Evolutionary conservation across 2,888 invertebrate genomes (phyloP).

Genomic region (Podotricha telesiphe): DNA sequence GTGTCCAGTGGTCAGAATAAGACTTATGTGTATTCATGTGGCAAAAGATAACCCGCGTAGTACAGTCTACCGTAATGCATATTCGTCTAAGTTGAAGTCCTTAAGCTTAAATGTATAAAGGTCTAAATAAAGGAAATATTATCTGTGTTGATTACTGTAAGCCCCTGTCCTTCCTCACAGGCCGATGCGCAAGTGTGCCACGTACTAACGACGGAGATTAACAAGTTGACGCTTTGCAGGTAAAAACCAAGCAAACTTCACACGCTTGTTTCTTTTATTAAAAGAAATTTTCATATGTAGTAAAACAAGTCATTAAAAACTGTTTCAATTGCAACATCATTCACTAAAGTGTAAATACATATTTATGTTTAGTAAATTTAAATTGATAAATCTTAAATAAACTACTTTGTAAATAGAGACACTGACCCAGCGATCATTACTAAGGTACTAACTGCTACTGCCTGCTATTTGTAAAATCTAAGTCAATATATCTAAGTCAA

Average conservation of each 20-base stretch:
- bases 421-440: neutral
- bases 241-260: constrained; percentile 4
- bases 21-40: constrained; percentile 30
- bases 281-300: neutral
- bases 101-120: constrained; percentile 12
- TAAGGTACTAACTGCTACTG: no score
- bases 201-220: constrained; percentile 16
- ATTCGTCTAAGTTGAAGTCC: neutral
- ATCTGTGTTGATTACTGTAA: constrained; percentile 1
- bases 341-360: neutral
- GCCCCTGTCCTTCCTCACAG: constrained; percentile 19
- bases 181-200: constrained; percentile 22
- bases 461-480: no score
- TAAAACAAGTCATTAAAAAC: neutral
- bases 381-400: neutral
- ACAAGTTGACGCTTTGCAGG: constrained; percentile 9
- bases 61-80: neutral
- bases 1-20: constrained; percentile 23
- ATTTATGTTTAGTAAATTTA: neutral
- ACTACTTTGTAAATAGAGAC: no score
- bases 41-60: constrained; percentile 24
- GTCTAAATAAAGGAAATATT: neutral
- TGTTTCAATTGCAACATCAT: neutral
- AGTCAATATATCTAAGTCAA: no score
- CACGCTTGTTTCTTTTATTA: constrained; percentile 19